phyloP scores from a whole-genome alignment of 1,140 invertebrate genomes.

The Ceratitis capitata region DNA sequence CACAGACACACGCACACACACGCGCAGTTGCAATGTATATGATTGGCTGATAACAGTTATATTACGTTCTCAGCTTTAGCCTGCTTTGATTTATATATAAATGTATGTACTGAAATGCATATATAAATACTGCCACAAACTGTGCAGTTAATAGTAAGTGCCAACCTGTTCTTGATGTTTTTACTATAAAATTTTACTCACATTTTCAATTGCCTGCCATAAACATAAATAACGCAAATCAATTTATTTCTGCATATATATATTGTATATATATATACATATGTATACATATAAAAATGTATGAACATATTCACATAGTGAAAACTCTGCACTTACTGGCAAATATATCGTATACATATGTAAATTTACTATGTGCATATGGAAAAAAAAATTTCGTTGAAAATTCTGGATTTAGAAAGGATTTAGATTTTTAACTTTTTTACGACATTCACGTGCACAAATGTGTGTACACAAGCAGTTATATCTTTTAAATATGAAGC shows the following conservation, averaged over 20 bases:
- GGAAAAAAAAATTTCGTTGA: neutral
- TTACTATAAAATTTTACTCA: conserved; percentile 16
- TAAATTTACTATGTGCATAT: neutral
- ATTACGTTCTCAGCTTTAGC: neutral
- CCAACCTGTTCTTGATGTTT: conserved; percentile 5
- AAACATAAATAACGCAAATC: neutral
- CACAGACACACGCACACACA: neutral
- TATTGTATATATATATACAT: neutral
- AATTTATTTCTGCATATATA: neutral
- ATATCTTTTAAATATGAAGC: neutral
- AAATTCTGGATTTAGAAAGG: neutral
- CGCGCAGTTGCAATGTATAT: neutral
- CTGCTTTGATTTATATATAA: neutral
- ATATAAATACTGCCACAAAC: too few relatives aligned
- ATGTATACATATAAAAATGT: neutral
- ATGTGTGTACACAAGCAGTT: neutral
- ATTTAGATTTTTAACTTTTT: neutral
- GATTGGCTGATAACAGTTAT: neutral
- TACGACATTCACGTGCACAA: neutral
- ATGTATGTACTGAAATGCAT: neutral
- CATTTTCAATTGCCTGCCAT: conserved; percentile 8
- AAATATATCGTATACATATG: neutral
- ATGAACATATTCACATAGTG: too few relatives aligned
- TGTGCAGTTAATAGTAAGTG: neutral
- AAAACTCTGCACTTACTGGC: too few relatives aligned